Evolutionary conservation across 2,888 invertebrate genomes (phyloP), one percentile per base, ranked within the genome.

Genomic region (Ethmia dodecea): DNA sequence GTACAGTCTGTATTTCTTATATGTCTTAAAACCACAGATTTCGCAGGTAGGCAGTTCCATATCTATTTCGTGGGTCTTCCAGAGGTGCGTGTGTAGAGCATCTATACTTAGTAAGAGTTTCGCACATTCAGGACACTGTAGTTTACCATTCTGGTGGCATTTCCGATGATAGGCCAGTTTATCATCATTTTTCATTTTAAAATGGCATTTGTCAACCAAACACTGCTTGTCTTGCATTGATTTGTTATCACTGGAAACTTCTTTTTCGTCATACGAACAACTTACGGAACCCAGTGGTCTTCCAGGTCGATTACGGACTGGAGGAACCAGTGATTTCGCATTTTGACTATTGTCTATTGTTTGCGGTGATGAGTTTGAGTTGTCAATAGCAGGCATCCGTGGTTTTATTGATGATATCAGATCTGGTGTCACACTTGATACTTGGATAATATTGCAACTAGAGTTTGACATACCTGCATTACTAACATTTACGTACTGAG

Each of bases 11-110:
- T 92, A 90, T 42, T 89, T 86, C 53, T 91, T 92, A 42, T 87
- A 90, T 0, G 92, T 92, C 68, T 93, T 93, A 57, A 91, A 94
- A 16, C 89, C 89, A 59, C 95, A 95, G 42, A 91, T 78, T 49
- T 91, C 89, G 70, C 95, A 96, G 2, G 91, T 88, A 31, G 91
- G 92, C 28, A 96, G 69, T 57, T 95, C 96, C 86, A 94, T 89
- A 58, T 95, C 94, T 6, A 94, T 88, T 29, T 88, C 84, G 63
- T 96, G 95, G 0, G 77, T 59, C 31, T 92, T 88, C 95, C 95
- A 96, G 29, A 95, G 76, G 62, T 96, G 96, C 2, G 91, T 89
- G 40, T 93, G 91, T n/a, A 94, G 61, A 0, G 88, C 84, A 49
- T 91, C 90, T 87, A 93, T 93, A 5, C 87, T 87, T 1, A 65